phyloP scores from a whole-genome alignment of 2,113 vertebrate genomes.

The Elephantulus edwardii region DNA sequence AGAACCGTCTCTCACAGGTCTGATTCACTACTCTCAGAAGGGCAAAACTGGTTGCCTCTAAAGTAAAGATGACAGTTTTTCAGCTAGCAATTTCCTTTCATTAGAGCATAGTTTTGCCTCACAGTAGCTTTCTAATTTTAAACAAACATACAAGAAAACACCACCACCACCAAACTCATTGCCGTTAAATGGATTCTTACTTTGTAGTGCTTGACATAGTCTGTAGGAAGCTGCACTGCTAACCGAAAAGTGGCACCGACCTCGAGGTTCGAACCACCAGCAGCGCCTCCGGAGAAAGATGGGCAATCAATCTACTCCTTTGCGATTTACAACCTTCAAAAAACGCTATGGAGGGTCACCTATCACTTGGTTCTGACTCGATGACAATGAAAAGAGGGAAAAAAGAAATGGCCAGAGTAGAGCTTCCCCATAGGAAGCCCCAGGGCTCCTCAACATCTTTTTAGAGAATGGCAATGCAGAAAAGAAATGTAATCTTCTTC shows the following conservation, averaged over 20 bases:
- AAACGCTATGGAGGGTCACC: too few relatives aligned
- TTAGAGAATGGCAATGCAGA: neutral
- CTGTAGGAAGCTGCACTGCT: too few relatives aligned
- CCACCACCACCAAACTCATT: too few relatives aligned
- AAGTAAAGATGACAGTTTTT: neutral
- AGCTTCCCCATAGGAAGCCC: neutral
- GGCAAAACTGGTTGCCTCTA: neutral
- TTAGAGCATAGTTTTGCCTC: neutral
- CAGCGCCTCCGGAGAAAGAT: too few relatives aligned
- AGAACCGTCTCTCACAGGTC: neutral
- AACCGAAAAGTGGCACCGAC: too few relatives aligned
- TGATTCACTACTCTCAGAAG: neutral
- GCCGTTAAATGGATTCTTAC: neutral
- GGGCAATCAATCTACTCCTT: too few relatives aligned
- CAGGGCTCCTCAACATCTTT: neutral
- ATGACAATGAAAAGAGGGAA: too few relatives aligned
- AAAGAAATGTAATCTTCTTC: neutral
- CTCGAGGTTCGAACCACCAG: too few relatives aligned
- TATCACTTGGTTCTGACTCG: too few relatives aligned
- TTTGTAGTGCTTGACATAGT: too few relatives aligned
- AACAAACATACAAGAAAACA: neutral
- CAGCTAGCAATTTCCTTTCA: neutral
- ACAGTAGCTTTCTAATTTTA: neutral
- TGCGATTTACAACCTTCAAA: too few relatives aligned
- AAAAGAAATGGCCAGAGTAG: too few relatives aligned